A percentile compares a stretch with the other conserved stretches of the same genome.
These are phyloP conservation scores for Etheostoma spectabile DNA, from an alignment of 2,113 vertebrate genomes.

Conservation along the genomic window DNA sequence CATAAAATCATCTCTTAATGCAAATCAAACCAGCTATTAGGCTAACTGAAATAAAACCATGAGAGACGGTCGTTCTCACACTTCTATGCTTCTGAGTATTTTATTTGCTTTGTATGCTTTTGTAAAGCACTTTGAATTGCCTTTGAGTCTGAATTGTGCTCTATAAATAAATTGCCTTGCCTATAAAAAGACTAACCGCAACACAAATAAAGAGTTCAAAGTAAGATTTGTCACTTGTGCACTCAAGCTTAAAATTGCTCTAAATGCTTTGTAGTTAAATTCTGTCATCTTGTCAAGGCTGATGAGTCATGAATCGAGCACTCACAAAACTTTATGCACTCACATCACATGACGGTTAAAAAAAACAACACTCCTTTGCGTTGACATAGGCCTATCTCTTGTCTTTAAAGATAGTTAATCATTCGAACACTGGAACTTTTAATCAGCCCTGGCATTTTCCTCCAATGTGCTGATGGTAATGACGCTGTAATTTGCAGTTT, in stretches of 20 bases:
- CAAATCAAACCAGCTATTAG: too few species aligned
- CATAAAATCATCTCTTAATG: too few species aligned
- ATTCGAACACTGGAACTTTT: conserved; percentile 5
- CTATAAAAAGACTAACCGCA: conserved; percentile 13
- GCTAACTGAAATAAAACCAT: too few species aligned
- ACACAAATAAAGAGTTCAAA: conserved; percentile 3
- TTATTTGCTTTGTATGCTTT: too few species aligned
- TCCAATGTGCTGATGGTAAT: conserved; percentile 28
- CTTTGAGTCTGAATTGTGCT: too few species aligned
- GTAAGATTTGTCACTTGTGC: background rate
- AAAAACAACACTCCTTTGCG: background rate
- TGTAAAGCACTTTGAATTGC: too few species aligned
- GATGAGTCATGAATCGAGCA: background rate
- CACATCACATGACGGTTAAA: background rate
- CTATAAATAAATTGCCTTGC: too few species aligned
- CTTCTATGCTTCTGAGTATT: too few species aligned
- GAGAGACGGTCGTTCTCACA: too few species aligned
- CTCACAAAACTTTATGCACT: background rate
- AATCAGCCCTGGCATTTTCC: conserved; percentile 20
- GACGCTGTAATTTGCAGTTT: conserved; percentile 15
- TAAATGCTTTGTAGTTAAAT: conserved; percentile 6
- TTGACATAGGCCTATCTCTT: background rate
- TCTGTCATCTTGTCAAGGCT: conserved; percentile 3
- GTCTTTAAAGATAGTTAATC: background rate
- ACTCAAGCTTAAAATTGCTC: background rate